Base-by-base conservation (phyloP, 2,113 vertebrate species). In the Pterophyllum scalare region DNA sequence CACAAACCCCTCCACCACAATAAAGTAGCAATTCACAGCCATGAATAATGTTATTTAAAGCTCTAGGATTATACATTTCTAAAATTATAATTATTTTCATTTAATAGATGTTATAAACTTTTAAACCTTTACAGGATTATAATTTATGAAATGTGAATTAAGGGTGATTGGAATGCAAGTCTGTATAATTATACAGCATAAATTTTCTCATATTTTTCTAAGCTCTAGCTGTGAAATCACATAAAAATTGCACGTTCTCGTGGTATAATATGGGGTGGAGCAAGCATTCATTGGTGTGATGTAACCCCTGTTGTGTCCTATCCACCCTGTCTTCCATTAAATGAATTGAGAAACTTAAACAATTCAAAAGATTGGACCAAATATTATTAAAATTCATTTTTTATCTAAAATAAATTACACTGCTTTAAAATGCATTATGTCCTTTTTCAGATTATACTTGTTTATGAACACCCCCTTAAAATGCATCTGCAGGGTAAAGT, bases 401-500 rank as follows among this genome's bases (percentile, higher is more conserved):
- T 19, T 2, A 56, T 17, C 15, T 20, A 56, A 56, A 56, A 38
- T 7, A 17, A 17, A 54, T 54, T 54, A 17, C 17, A 54, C 7
- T 33, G 33, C 31, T 61, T 20, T 61, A 22, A 43, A 24, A 67
- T 43, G 43, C 38, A 67, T 24, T 0, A 43, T 6, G 40, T 17
- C 40, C 40, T 46, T 70, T 46, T 70, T 70, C 22, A 70, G 22
- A 28, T 28, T 3, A 26, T 43, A 46, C 15, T 28, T 70, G n/a
- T 62, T 62, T 62, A 70, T 70, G 17, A 46, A 70, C 40, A 49
- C n/a, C 40, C 40, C 19, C 22, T 49, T 17, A 22, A 70, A 70
- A 11, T 8, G 28, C 5, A 3, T 46, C 38, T 49, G 65, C 22
- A 49, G 15, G 3, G 22, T 49, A 15, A 26, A 24, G 0, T 19